Conservation (phyloP, 2,113 vertebrate species). For the Heterotilapia buettikoferi region DNA sequence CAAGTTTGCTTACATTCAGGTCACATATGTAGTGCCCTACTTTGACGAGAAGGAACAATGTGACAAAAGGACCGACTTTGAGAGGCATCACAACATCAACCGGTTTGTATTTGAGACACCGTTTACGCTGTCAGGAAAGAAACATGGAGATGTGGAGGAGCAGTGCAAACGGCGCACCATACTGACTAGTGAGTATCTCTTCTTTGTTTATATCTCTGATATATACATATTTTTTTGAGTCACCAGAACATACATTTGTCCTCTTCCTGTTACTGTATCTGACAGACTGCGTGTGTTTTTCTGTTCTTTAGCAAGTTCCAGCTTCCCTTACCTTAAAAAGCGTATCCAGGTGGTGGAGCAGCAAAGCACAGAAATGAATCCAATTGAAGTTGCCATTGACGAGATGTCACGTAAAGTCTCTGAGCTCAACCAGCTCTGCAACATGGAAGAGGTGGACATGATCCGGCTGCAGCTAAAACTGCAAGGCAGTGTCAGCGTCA, state of each 20-base stretch:
- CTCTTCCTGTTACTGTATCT: background rate
- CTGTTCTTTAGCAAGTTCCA: constrained; percentile 78
- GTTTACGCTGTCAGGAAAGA: constrained; percentile 92
- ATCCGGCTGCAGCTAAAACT: constrained; percentile 96
- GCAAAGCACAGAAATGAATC: constrained; percentile 92
- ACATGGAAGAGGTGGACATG: constrained; percentile 95
- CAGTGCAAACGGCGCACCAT: constrained; percentile 95
- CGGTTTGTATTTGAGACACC: constrained; percentile 97
- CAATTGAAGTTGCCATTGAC: constrained; percentile 97
- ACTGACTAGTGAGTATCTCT: constrained; percentile 80
- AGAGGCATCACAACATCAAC: constrained; percentile 93
- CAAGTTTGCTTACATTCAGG: constrained; percentile 95
- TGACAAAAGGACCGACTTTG: constrained; percentile 91
- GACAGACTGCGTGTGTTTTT: background rate
- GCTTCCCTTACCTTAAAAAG: constrained; percentile 96
- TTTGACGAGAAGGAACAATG: constrained; percentile 92
- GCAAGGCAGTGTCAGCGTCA: constrained; percentile 94
- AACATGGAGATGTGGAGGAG: constrained; percentile 93
- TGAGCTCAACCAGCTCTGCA: constrained; percentile 94
- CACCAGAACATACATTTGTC: background rate
- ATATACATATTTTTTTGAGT: background rate
- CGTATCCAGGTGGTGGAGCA: constrained; percentile 93
- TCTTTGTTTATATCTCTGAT: background rate
- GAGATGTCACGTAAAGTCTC: constrained; percentile 97
- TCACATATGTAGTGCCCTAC: constrained; percentile 92